Evolutionary conservation across 2,797 vertebrate species (phyloP).

Genomic region (Brotula barbata): DNA sequence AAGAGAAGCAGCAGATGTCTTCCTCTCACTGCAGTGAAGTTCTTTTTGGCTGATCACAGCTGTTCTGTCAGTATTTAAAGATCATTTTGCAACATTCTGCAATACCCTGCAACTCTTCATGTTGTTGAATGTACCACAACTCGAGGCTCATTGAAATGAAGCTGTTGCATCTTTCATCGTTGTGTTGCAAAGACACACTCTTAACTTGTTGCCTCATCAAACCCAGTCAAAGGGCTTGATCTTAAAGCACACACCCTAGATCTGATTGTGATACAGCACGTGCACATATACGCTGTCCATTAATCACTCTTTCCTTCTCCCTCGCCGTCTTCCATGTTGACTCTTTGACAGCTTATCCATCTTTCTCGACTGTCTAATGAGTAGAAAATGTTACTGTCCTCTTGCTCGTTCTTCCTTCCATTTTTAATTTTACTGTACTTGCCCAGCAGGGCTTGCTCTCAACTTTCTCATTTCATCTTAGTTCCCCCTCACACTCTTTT

Average conservation of each 20-base stretch:
- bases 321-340: background rate
- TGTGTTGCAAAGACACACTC: constrained; percentile 25
- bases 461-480: constrained; percentile 44
- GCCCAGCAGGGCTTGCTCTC: constrained; percentile 47
- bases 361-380: background rate
- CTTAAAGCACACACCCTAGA: too few species aligned
- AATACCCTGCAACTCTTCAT: constrained; percentile 43
- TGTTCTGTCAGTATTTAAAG: constrained; percentile 41
- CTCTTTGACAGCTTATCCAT: background rate
- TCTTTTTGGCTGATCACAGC: constrained; percentile 29
- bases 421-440: constrained; percentile 34
- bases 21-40: constrained; percentile 42
- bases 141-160: constrained; percentile 24
- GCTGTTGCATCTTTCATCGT: constrained; percentile 26
- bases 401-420: background rate
- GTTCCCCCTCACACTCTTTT: constrained; percentile 11
- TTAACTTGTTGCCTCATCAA: too few species aligned
- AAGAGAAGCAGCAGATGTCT: constrained; percentile 33
- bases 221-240: too few species aligned
- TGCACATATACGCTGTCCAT: constrained; percentile 6
- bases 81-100: constrained; percentile 55
- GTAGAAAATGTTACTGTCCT: background rate
- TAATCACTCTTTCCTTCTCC: background rate
- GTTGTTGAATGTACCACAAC: constrained; percentile 26
- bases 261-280: too few species aligned